These are phyloP conservation scores for Zaprionus vittiger DNA, from an alignment of 1,140 invertebrate genomes.

Conservation along the genomic window DNA sequence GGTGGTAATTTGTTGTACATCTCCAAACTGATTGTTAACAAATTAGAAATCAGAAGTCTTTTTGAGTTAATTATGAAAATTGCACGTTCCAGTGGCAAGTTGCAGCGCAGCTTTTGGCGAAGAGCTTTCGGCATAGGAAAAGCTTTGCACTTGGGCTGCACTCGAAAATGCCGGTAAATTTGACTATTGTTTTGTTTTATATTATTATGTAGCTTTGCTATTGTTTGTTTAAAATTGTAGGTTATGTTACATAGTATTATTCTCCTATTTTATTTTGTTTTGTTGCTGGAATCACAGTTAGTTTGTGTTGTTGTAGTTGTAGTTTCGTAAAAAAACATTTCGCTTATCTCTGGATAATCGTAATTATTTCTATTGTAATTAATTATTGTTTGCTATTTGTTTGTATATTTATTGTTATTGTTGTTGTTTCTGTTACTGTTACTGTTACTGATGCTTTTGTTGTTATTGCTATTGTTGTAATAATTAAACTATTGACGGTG, in stretches of 20 bases:
- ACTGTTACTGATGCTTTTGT: constrained; percentile 30
- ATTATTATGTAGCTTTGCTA: constrained; percentile 62
- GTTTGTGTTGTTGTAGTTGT: constrained; percentile 80
- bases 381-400: constrained; percentile 33
- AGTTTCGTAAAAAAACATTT: constrained; percentile 53
- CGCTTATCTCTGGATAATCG: constrained; percentile 25
- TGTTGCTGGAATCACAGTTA: constrained; percentile 80
- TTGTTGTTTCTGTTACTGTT: constrained; percentile 21
- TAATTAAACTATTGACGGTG: constrained; percentile 80
- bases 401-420: constrained; percentile 28
- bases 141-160: constrained; percentile 12
- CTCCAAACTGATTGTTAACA: background rate
- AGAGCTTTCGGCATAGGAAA: background rate
- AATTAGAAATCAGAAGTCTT: constrained; percentile 27
- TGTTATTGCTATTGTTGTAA: constrained; percentile 45
- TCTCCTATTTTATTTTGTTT: constrained; percentile 35
- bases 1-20: background rate
- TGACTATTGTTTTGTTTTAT: constrained; percentile 40
- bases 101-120: constrained; percentile 1
- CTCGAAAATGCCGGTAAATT: constrained; percentile 15
- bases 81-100: constrained; percentile 58
- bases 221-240: constrained; percentile 52
- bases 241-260: constrained; percentile 29
- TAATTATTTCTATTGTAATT: constrained; percentile 43
- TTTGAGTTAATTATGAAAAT: constrained; percentile 41